Percentiles rank a stretch among this genome's conserved stretches.
phyloP scores from a whole-genome alignment of 2,888 invertebrate species.

The Venusia cambrica region DNA sequence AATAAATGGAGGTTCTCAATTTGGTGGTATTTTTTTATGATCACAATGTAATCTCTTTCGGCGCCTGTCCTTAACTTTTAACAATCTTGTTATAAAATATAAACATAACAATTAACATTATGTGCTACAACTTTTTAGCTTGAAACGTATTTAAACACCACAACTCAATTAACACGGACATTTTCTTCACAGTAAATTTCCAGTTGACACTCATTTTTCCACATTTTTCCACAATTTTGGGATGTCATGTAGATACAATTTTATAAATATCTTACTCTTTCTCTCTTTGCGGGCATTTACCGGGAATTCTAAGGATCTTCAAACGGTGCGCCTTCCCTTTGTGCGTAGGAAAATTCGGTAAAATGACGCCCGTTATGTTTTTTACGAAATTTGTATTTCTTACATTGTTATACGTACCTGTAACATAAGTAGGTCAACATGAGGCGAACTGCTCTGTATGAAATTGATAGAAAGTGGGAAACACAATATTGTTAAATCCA shows the following conservation, averaged over 20 bases:
- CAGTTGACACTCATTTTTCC: conserved; percentile 28
- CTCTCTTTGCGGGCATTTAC: conserved; percentile 10
- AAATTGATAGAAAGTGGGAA: no score
- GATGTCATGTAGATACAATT: conserved; percentile 28
- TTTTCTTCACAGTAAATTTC: conserved; percentile 28
- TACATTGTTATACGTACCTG: no score
- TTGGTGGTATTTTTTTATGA: no score
- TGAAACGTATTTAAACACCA: conserved; percentile 1
- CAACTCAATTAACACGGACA: conserved; percentile 32
- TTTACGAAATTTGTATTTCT: conserved; percentile 10
- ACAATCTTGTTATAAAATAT: no score
- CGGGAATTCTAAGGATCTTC: conserved; percentile 1
- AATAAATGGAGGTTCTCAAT: no score
- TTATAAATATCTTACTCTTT: conserved; percentile 28
- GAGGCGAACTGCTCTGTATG: no score
- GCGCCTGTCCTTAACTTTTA: no score
- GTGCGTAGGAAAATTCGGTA: conserved; percentile 11
- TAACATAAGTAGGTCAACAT: no score
- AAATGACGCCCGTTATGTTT: conserved; percentile 10
- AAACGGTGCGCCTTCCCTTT: conserved; percentile 13
- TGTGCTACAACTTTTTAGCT: no score
- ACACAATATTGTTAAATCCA: no score
- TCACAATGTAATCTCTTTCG: no score
- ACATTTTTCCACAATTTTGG: conserved; percentile 18
- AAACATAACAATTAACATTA: no score